Conservation (phyloP, 1,140 invertebrate genomes). For the Riptortus pedestris region DNA sequence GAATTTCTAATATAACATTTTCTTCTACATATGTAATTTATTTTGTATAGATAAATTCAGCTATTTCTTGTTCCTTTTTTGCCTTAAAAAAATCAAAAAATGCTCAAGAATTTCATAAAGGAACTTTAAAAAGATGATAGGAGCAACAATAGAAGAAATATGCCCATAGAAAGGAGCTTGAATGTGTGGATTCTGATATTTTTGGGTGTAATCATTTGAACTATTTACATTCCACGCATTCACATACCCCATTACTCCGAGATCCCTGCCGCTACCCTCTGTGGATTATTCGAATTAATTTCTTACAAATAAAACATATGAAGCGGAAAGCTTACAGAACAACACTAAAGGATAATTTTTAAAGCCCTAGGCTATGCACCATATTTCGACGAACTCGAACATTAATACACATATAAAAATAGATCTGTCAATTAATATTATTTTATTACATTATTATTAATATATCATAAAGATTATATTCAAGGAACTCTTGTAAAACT, state of each 20-base stretch:
- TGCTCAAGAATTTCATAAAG: too few relatives aligned
- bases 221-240: not conserved
- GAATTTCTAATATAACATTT: too few relatives aligned
- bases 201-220: too few relatives aligned
- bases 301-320: not conserved
- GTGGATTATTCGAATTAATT: not conserved
- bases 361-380: constrained; percentile 13
- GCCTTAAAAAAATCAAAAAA: too few relatives aligned
- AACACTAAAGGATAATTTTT: not conserved
- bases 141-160: too few relatives aligned
- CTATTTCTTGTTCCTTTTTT: too few relatives aligned
- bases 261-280: not conserved
- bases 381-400: constrained; percentile 9
- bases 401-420: constrained; percentile 10
- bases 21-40: too few relatives aligned
- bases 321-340: not conserved
- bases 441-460: not conserved
- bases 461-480: not conserved
- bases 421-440: constrained; percentile 5
- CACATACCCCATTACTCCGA: not conserved
- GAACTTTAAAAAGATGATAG: too few relatives aligned
- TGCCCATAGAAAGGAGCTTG: too few relatives aligned
- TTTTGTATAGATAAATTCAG: too few relatives aligned
- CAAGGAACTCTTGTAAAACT: constrained; percentile 12
- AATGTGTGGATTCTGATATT: too few relatives aligned